Conservation (phyloP, 2,113 vertebrate species). For the Atherinomorus stipes region DNA sequence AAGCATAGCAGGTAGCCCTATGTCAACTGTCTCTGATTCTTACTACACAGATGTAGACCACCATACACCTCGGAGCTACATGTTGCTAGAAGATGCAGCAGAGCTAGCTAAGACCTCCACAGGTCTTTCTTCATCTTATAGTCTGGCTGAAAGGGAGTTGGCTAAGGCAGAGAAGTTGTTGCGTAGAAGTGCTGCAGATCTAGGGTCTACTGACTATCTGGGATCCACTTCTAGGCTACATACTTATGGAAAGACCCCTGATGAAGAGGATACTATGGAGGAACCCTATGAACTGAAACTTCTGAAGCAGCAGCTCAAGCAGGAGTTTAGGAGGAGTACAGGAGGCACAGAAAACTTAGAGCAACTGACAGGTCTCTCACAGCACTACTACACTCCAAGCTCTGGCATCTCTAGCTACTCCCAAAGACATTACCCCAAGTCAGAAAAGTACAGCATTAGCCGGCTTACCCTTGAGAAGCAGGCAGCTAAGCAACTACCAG, state of each 20-base stretch:
- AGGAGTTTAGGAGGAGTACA: conserved; percentile 95
- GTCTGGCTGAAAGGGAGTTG: conserved; percentile 93
- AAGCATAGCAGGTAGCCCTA: conserved; percentile 91
- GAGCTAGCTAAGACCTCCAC: conserved; percentile 92
- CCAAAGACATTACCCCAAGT: conserved; percentile 93
- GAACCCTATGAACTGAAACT: conserved; percentile 98
- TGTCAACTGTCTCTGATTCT: conserved; percentile 95
- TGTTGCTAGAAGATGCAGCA: conserved; percentile 94
- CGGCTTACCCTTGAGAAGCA: conserved; percentile 97
- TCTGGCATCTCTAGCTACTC: conserved; percentile 79
- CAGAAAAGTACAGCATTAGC: conserved; percentile 98
- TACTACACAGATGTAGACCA: conserved; percentile 96
- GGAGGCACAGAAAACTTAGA: conserved; percentile 93
- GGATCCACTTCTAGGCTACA: conserved; percentile 91
- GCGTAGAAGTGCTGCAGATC: conserved; percentile 87
- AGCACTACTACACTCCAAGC: conserved; percentile 92
- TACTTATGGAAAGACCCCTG: conserved; percentile 92
- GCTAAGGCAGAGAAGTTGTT: conserved; percentile 94
- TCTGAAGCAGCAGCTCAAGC: conserved; percentile 97
- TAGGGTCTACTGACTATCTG: conserved; percentile 91
- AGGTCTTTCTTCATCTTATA: conserved; percentile 89
- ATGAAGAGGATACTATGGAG: conserved; percentile 98
- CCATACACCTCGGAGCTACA: conserved; percentile 91
- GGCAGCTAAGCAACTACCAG: conserved; percentile 95
- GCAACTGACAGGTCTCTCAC: conserved; percentile 91